These are phyloP conservation scores for Caenorhabditis sp. DNA, from an alignment of 2,888 invertebrate genomes.

Conservation along the genomic window DNA sequence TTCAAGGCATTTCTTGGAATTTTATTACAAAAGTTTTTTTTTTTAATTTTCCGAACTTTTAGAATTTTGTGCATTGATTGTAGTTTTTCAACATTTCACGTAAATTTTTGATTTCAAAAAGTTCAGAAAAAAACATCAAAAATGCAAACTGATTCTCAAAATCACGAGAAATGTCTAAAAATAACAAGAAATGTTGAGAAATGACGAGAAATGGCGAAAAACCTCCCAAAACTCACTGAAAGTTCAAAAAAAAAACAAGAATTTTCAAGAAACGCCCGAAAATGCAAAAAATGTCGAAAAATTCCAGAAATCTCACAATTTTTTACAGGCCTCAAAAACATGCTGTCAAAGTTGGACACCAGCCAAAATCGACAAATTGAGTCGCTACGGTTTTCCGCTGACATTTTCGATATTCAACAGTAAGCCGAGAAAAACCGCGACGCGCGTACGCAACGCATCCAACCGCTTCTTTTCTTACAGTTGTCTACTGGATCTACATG, in stretches of 20 bases:
- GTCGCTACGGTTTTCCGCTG: constrained; percentile 90
- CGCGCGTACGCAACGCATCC: neutral
- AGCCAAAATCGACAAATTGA: constrained; percentile 98
- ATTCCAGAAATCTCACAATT: constrained; percentile 38
- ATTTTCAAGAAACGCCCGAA: neutral
- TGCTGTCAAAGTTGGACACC: constrained; percentile 77
- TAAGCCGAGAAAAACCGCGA: constrained; percentile 18
- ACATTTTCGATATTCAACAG: constrained; percentile 64
- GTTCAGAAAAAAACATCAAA: too few relatives aligned
- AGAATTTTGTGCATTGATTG: neutral
- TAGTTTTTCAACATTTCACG: too few relatives aligned
- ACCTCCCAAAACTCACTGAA: neutral
- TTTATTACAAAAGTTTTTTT: neutral
- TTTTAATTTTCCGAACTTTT: neutral
- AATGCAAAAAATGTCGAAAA: neutral
- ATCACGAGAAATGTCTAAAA: too few relatives aligned
- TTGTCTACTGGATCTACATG: constrained; percentile 59
- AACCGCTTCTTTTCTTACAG: constrained; percentile 35
- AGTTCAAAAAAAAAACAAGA: too few relatives aligned
- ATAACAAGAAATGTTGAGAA: neutral
- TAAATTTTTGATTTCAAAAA: too few relatives aligned
- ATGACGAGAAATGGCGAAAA: neutral
- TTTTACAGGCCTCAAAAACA: constrained; percentile 45
- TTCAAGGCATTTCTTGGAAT: neutral
- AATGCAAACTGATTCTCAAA: too few relatives aligned